These are phyloP conservation scores for Tubulanus polymorphus DNA, from an alignment of 2,888 invertebrate species.

Conservation along the genomic window DNA sequence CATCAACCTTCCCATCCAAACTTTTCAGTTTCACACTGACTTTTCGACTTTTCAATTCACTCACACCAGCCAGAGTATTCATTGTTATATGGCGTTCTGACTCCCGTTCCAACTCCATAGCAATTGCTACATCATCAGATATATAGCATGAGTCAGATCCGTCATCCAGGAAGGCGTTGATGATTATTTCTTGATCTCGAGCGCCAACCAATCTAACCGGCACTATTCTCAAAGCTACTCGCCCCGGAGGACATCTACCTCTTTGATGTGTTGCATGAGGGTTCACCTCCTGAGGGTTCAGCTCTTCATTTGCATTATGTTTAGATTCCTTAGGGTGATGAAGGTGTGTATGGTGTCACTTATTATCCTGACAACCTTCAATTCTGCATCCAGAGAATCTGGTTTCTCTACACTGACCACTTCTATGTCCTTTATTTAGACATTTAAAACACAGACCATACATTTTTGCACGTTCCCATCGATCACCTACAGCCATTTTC, in stretches of 20 bases:
- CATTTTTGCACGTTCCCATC: neutral
- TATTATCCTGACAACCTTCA: neutral
- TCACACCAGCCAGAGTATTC: neutral
- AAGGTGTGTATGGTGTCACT: neutral
- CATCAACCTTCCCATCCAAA: neutral
- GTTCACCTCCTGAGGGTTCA: neutral
- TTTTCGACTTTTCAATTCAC: neutral
- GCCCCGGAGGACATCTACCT: neutral
- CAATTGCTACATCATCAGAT: neutral
- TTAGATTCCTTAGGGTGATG: neutral
- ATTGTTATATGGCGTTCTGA: neutral
- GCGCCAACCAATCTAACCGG: conserved; percentile 3
- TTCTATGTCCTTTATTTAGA: neutral
- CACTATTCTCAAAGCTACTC: neutral
- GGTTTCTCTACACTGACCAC: neutral
- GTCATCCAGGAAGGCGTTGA: conserved; percentile 2
- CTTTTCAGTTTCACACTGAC: neutral
- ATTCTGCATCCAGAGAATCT: neutral
- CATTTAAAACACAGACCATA: neutral
- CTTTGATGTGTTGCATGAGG: neutral
- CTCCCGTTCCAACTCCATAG: conserved; percentile 1
- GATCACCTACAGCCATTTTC: neutral
- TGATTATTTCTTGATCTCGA: neutral
- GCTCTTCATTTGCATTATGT: neutral
- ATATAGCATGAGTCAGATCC: neutral